Evolutionary conservation across 1,140 invertebrate species (phyloP).

Genomic region (Brachionus sp.): DNA sequence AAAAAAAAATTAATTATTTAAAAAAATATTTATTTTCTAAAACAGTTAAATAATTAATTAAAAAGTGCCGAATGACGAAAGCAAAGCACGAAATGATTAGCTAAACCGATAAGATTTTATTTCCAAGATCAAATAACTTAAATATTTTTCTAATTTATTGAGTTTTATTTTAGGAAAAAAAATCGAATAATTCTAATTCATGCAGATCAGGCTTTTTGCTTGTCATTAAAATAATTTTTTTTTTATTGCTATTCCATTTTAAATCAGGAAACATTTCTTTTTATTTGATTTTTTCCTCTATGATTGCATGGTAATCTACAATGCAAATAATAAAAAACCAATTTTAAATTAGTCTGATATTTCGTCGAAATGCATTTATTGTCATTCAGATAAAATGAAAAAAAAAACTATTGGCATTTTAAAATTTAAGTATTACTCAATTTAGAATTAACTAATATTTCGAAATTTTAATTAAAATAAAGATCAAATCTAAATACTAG

Average conservation of each 20-base stretch:
- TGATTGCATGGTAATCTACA: not conserved
- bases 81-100: not conserved
- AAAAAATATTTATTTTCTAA: not conserved
- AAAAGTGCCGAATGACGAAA: not conserved
- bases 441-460: not conserved
- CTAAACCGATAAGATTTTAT: not conserved
- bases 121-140: not conserved
- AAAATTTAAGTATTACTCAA: not conserved
- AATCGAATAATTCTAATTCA: not conserved
- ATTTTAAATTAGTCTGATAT: constrained; percentile 1
- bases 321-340: not conserved
- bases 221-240: not conserved
- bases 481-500: not conserved
- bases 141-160: not conserved
- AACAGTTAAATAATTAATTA: not conserved
- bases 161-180: not conserved
- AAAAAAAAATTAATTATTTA: not conserved
- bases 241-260: not conserved
- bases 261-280: not conserved
- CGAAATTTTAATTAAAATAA: constrained; percentile 2
- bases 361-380: not conserved
- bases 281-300: not conserved
- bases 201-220: not conserved
- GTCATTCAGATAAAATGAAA: not conserved
- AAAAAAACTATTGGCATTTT: not conserved